Evolutionary conservation across 2,113 vertebrate species (phyloP).

Genomic region (Turdus rufiventris): DNA sequence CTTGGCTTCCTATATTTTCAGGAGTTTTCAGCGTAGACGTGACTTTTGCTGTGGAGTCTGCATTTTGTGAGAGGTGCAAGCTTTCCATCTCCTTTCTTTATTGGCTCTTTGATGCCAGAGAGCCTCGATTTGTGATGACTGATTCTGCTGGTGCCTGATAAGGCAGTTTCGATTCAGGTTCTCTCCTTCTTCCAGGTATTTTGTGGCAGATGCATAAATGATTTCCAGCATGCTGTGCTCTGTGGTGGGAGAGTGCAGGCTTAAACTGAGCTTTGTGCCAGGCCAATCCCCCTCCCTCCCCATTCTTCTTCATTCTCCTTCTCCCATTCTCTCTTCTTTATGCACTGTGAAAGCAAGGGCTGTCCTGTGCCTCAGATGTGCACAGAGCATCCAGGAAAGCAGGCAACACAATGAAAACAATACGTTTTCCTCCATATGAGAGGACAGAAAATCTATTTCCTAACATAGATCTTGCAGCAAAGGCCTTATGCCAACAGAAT

Average conservation of each 20-base stretch:
- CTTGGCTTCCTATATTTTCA: background rate
- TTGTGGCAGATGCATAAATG: background rate
- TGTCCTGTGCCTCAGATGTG: background rate
- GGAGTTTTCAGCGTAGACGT: background rate
- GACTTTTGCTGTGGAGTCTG: background rate
- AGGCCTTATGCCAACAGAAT: background rate
- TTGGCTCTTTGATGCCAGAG: background rate
- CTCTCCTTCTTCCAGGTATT: background rate
- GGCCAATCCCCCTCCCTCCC: background rate
- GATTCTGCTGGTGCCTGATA: background rate
- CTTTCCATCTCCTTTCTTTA: background rate
- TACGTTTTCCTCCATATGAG: background rate
- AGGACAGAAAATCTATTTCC: background rate
- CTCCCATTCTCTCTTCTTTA: background rate
- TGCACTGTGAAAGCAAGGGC: background rate
- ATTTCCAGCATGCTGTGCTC: background rate
- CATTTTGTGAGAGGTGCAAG: background rate
- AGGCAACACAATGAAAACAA: background rate
- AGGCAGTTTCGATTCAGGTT: background rate
- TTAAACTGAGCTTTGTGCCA: background rate
- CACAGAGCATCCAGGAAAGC: background rate
- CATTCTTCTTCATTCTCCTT: background rate
- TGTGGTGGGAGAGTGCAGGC: background rate
- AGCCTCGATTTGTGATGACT: background rate
- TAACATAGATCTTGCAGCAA: background rate